Conservation (phyloP, 2,113 vertebrate species). For the Indri indri region DNA sequence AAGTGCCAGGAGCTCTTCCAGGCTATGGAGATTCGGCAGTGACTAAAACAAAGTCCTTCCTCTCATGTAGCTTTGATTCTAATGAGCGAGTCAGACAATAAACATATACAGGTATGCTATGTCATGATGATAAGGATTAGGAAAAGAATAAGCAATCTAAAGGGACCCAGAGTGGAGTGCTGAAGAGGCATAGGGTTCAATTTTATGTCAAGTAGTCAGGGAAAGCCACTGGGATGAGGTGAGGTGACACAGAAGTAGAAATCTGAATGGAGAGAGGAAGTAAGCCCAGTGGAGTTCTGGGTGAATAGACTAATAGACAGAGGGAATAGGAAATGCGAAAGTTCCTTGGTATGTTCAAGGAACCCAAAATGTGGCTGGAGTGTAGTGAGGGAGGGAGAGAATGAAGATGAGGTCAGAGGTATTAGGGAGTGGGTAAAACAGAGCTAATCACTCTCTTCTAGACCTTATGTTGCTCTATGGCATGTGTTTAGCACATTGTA, state of each 20-base stretch:
- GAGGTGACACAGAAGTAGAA: neutral
- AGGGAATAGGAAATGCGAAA: neutral
- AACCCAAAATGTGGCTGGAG: neutral
- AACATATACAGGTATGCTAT: neutral
- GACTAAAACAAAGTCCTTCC: neutral
- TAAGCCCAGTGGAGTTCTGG: neutral
- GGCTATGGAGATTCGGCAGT: neutral
- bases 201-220: neutral
- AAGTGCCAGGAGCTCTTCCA: neutral
- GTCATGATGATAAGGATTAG: neutral
- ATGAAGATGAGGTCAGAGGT: neutral
- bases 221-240: neutral
- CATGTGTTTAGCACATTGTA: neutral
- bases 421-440: neutral
- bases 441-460: neutral
- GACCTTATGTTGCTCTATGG: neutral
- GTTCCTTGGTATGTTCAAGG: neutral
- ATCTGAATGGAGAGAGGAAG: neutral
- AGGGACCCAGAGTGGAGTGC: neutral
- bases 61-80: neutral
- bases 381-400: neutral
- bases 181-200: neutral
- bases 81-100: neutral
- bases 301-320: neutral
- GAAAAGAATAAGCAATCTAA: neutral